Evolutionary conservation across 2,888 invertebrate species (phyloP).

Genomic region (Watsonalla cultraria): DNA sequence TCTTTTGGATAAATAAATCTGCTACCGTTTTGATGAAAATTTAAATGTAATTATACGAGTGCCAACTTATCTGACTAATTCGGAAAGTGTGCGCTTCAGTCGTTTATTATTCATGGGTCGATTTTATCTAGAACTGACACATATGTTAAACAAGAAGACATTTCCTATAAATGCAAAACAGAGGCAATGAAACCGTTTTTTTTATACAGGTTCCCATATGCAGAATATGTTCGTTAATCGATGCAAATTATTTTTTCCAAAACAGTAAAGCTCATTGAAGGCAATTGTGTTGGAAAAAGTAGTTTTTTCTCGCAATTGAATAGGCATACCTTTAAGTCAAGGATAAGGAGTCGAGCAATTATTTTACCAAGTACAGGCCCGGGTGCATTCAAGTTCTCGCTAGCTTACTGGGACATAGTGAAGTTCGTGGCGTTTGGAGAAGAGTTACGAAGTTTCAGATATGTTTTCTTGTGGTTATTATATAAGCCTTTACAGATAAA

Average conservation of each 20-base stretch:
- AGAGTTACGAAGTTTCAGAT: slow-evolving; percentile 3
- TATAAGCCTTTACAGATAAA: slow-evolving; percentile 1
- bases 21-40: neutral
- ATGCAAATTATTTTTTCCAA: neutral
- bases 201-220: neutral
- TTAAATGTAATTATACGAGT: neutral
- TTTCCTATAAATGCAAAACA: too few species aligned
- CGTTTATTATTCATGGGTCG: neutral
- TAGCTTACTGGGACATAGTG: slow-evolving; percentile 28
- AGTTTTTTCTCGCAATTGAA: slow-evolving; percentile 26
- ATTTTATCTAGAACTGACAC: too few species aligned
- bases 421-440: slow-evolving; percentile 26
- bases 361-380: slow-evolving; percentile 42
- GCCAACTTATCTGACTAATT: neutral
- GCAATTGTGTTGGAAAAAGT: neutral
- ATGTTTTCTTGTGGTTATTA: too few species aligned
- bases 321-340: slow-evolving; percentile 33
- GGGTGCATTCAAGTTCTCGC: slow-evolving; percentile 36
- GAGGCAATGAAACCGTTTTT: too few species aligned
- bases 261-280: neutral
- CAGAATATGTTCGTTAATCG: neutral
- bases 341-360: slow-evolving; percentile 39
- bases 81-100: neutral
- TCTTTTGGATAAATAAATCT: neutral
- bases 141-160: too few species aligned